Evolutionary conservation across 2,113 vertebrate genomes (phyloP).

Genomic region (Microcebus griseorufus): DNA sequence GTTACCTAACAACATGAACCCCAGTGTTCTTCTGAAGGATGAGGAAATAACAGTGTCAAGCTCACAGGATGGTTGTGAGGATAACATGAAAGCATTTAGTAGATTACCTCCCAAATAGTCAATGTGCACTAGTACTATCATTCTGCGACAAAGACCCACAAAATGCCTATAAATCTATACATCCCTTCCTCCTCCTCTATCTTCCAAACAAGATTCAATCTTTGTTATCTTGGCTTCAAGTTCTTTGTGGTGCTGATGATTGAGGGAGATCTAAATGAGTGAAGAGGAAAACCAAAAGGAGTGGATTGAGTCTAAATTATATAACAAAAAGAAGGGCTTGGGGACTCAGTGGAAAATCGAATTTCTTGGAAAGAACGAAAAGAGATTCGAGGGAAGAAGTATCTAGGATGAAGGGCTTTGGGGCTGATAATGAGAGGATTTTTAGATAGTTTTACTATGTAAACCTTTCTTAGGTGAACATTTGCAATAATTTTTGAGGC

Average conservation of each 20-base stretch:
- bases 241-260: neutral
- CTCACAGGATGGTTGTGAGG: neutral
- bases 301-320: neutral
- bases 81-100: constrained; percentile 21
- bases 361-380: neutral
- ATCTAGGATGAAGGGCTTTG: neutral
- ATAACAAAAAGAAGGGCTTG: neutral
- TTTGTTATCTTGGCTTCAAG: neutral
- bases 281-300: neutral
- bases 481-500: constrained; percentile 6
- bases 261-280: neutral
- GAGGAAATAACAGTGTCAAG: constrained; percentile 40
- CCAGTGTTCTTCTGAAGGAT: neutral
- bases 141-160: constrained; percentile 11
- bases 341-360: neutral
- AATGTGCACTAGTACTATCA: neutral
- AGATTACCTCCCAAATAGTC: constrained; percentile 20
- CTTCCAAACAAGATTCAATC: constrained; percentile 35
- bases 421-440: neutral
- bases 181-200: constrained; percentile 3
- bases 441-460: constrained; percentile 4
- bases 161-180: neutral
- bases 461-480: constrained; percentile 18
- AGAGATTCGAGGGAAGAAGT: neutral
- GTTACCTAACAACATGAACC: neutral